phyloP scores from a whole-genome alignment of 2,113 vertebrate genomes.

The Calonectris borealis region DNA sequence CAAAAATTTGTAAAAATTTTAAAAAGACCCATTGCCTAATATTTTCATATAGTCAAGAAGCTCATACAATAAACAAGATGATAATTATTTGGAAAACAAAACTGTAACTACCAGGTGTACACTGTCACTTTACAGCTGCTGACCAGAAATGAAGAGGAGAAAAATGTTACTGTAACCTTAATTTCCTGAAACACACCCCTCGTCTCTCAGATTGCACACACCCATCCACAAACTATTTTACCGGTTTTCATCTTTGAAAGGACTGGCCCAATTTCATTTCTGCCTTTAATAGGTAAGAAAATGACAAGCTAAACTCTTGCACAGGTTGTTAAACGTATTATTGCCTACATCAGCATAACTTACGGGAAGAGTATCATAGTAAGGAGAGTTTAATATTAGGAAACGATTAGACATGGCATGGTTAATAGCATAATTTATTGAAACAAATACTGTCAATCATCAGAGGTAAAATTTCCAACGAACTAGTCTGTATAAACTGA shows the following conservation, averaged over 20 bases:
- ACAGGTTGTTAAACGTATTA: background rate
- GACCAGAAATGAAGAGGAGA: background rate
- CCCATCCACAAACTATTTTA: background rate
- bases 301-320: background rate
- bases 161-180: background rate
- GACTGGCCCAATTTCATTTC: background rate
- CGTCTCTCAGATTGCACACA: too few relatives aligned
- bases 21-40: background rate
- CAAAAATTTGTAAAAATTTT: background rate
- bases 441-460: background rate
- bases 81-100: background rate
- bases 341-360: background rate
- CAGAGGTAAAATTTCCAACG: background rate
- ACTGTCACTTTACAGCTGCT: background rate
- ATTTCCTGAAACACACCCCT: background rate
- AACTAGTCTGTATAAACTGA: background rate
- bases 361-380: fast-evolving
- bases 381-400: background rate
- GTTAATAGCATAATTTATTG: background rate
- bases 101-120: background rate
- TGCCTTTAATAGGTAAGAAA: background rate
- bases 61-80: background rate
- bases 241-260: background rate
- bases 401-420: background rate
- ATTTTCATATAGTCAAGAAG: background rate